A percentile compares a stretch with the other conserved stretches of the same genome.
phyloP scores from a whole-genome alignment of 2,888 invertebrate genomes.

The Melieria omissa region DNA sequence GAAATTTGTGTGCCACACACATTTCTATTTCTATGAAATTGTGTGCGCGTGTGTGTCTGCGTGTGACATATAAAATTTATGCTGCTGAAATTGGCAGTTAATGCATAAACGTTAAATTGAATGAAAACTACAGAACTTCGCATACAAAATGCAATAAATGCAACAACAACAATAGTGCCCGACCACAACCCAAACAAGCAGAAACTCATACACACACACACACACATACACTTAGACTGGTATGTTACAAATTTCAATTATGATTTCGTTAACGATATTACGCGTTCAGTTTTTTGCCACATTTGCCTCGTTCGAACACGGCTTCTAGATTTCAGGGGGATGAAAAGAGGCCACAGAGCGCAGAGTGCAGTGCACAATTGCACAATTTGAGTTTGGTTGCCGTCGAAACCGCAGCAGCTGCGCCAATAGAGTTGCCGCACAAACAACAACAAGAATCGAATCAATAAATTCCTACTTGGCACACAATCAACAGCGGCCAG shows the following conservation, averaged over 20 bases:
- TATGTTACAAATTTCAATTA: neutral
- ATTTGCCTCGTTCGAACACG: neutral
- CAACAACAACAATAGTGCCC: neutral
- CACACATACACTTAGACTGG: neutral
- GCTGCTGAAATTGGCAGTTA: neutral
- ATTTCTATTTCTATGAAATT: neutral
- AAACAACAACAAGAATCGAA: constrained; percentile 1
- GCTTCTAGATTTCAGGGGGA: neutral
- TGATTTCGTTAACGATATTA: neutral
- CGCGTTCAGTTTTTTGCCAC: too few relatives aligned
- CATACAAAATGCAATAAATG: neutral
- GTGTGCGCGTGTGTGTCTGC: neutral
- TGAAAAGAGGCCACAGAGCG: neutral
- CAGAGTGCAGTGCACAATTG: neutral
- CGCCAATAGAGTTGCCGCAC: neutral
- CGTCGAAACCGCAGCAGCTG: constrained; percentile 1
- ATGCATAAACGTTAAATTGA: too few relatives aligned
- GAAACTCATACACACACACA: neutral
- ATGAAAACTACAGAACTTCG: neutral
- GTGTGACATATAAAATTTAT: neutral
- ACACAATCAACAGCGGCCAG: neutral
- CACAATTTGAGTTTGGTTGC: neutral
- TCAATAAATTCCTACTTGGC: neutral
- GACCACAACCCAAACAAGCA: neutral
- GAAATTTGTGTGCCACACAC: neutral